Percentiles rank a stretch among this genome's conserved stretches.
These are phyloP conservation scores for Pseudopleuronectes americanus DNA, from an alignment of 2,797 vertebrate species.

Conservation along the genomic window DNA sequence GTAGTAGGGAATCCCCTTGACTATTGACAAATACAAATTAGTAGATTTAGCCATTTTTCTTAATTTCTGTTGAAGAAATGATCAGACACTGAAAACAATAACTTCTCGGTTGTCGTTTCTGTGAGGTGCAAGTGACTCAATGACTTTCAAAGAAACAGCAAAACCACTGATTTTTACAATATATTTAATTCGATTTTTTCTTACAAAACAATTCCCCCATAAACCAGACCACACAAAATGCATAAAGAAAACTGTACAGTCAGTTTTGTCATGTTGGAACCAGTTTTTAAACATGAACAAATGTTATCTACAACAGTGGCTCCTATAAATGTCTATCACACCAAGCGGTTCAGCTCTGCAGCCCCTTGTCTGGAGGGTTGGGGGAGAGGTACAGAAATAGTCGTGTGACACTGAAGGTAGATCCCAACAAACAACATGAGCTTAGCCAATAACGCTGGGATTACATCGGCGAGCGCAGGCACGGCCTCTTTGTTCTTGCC, in stretches of 20 bases:
- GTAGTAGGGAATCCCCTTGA: not conserved
- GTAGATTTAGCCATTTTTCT: not conserved
- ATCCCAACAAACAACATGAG: constrained; percentile 67
- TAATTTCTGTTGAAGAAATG: not conserved
- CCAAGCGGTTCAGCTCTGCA: constrained; percentile 69
- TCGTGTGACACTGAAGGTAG: constrained; percentile 68
- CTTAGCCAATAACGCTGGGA: constrained; percentile 52
- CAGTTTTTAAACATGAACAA: constrained; percentile 83
- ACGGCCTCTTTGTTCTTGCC: constrained; percentile 64
- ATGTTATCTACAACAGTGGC: constrained; percentile 84
- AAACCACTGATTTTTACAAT: constrained; percentile 68
- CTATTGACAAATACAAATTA: too few relatives aligned
- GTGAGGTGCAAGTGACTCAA: constrained; percentile 3
- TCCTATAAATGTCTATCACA: constrained; percentile 79
- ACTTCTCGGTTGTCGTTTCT: not conserved
- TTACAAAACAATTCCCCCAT: constrained; percentile 84
- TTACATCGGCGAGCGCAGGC: constrained; percentile 55
- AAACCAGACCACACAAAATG: constrained; percentile 86
- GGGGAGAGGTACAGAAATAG: constrained; percentile 60
- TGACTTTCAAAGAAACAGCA: constrained; percentile 11
- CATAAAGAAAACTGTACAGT: constrained; percentile 86
- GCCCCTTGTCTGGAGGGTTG: constrained; percentile 53
- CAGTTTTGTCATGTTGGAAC: constrained; percentile 74
- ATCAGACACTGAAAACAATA: too few relatives aligned
- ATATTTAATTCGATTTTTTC: constrained; percentile 80